A percentile compares a stretch with the other conserved stretches of the same genome.
These are phyloP conservation scores for Scaptomyza polygonia DNA, from an alignment of 2,888 invertebrate genomes.

Conservation along the genomic window DNA sequence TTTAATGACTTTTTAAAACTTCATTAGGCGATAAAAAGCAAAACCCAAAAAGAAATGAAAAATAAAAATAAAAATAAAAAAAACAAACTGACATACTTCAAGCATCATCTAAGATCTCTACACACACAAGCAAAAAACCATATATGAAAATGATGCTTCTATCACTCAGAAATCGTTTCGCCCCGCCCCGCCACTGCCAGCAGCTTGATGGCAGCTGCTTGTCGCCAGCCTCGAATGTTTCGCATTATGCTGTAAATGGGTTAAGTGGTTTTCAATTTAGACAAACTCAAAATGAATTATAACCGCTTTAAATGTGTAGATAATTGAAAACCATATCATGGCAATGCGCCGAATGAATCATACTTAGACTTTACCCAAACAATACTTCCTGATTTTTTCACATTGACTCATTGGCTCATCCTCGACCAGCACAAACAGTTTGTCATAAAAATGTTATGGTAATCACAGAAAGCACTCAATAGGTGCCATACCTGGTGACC, in stretches of 20 bases:
- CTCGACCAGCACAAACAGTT: conserved; percentile 20
- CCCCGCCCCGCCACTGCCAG: conserved; percentile 7
- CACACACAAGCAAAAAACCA: conserved; percentile 22
- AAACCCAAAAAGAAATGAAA: no score
- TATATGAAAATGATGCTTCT: conserved; percentile 10
- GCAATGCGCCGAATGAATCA: conserved; percentile 49
- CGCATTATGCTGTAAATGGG: conserved; percentile 74
- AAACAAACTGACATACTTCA: neutral
- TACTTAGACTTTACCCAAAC: conserved; percentile 7
- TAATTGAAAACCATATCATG: conserved; percentile 42
- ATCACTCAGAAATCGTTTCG: neutral
- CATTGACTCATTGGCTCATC: conserved; percentile 28
- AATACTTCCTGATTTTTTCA: conserved; percentile 25
- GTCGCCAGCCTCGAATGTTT: conserved; percentile 60
- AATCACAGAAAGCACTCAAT: conserved; percentile 8
- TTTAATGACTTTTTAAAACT: conserved; percentile 72
- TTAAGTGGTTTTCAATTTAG: conserved; percentile 74
- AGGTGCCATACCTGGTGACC: conserved; percentile 8
- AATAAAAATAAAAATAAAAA: neutral
- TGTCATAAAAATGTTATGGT: conserved; percentile 45
- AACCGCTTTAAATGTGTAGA: conserved; percentile 34
- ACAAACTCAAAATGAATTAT: conserved; percentile 31
- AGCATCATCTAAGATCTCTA: conserved; percentile 24
- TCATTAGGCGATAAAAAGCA: conserved; percentile 53
- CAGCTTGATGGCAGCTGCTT: conserved; percentile 28